Percentiles rank a stretch among this genome's conserved stretches.
These are phyloP conservation scores for Tympanoctomys barrerae DNA, from an alignment of 2,797 vertebrate genomes.

Conservation along the genomic window DNA sequence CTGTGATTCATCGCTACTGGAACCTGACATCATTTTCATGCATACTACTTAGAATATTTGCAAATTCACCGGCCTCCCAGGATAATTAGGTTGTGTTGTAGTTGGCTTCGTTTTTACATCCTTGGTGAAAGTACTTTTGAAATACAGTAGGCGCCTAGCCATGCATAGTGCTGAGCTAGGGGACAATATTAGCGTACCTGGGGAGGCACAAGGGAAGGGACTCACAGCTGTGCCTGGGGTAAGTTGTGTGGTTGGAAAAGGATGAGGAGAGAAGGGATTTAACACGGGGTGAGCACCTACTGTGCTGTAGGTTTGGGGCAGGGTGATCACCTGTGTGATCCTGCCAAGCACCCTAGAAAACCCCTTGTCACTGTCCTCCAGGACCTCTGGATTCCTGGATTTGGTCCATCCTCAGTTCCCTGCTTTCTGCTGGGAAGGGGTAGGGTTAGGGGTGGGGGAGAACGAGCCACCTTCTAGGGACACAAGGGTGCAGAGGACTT, in stretches of 20 bases:
- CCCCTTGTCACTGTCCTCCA: accelerated
- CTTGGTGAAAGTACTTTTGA: background rate
- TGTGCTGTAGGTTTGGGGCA: background rate
- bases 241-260: background rate
- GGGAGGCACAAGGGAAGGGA: background rate
- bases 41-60: slow-evolving; percentile 16
- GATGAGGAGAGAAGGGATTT: background rate
- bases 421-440: too few species aligned
- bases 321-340: background rate
- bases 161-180: background rate
- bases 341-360: background rate
- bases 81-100: background rate
- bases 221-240: background rate
- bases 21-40: background rate
- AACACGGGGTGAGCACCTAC: background rate
- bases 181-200: too few species aligned
- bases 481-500: too few species aligned
- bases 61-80: background rate
- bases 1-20: background rate
- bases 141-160: background rate
- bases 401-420: background rate
- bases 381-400: background rate
- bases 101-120: background rate
- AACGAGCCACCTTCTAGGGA: too few species aligned
- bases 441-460: too few species aligned